These are phyloP conservation scores for Forbesichthys papilliferus DNA, from an alignment of 2,113 vertebrate species.

Conservation along the genomic window DNA sequence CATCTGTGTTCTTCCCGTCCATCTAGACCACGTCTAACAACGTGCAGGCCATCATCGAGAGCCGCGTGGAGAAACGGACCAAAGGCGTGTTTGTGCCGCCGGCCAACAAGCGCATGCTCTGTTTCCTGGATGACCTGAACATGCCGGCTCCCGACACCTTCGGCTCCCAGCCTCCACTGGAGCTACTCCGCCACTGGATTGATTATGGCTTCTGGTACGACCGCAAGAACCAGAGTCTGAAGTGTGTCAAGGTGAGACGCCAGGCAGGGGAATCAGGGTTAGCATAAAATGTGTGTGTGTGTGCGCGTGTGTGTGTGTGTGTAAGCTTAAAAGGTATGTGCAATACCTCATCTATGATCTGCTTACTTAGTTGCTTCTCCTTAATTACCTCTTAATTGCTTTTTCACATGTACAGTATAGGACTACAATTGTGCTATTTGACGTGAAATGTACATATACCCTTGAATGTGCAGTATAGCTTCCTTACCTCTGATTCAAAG, in stretches of 20 bases:
- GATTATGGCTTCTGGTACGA: constrained; percentile 93
- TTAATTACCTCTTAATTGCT: not conserved
- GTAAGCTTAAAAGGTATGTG: too few relatives aligned
- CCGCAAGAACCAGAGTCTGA: constrained; percentile 80
- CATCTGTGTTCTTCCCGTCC: not conserved
- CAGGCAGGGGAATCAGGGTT: not conserved
- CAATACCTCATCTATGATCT: not conserved
- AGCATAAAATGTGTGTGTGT: not conserved
- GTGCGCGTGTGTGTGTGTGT: not conserved
- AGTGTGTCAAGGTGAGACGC: constrained; percentile 81
- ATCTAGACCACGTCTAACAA: constrained; percentile 84
- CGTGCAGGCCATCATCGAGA: constrained; percentile 85
- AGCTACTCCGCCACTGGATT: constrained; percentile 86
- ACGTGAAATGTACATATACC: too few relatives aligned
- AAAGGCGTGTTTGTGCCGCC: constrained; percentile 83
- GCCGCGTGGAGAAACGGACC: constrained; percentile 84
- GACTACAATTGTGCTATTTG: too few relatives aligned
- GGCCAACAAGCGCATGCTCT: constrained; percentile 84
- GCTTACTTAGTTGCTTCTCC: not conserved
- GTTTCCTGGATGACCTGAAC: constrained; percentile 89
- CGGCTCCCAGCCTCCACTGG: constrained; percentile 87
- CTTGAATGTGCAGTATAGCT: too few relatives aligned
- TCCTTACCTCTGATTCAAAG: too few relatives aligned
- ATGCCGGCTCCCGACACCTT: constrained; percentile 86
- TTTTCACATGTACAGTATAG: not conserved